Evolutionary conservation across 2,888 invertebrate species (phyloP), one percentile per base, ranked within the genome.

Genomic region (Ectobius pallidus): DNA sequence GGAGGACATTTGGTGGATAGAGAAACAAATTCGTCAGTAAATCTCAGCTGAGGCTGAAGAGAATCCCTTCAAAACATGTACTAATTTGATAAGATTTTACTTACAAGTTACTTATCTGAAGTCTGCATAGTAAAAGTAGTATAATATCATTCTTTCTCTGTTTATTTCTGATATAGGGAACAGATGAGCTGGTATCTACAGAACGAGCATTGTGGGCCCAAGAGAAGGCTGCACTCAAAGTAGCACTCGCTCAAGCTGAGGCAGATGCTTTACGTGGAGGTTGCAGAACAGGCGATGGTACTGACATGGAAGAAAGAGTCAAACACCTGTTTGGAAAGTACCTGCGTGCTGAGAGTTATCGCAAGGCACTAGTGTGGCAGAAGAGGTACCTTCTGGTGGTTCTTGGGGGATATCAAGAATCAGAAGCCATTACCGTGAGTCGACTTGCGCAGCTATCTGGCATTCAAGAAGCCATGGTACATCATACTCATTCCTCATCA

Each of bases 301-400:
- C 30, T 30, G 58, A 58, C 18, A 30, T 3, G 3, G 27, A 14
- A 30, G 58, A 58, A 4, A 58, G 30, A 16, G 58, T 58, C 34
- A 87, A 88, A 74, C 87, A 88, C 76, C 82, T 90, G 74, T 87
- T 90, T 75, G 88, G 88, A 14, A 89, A 89, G 78, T 94, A 91
- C 80, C 84, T 95, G 77, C 87, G 93, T 39, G 88, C 92, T 3
- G 94, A 96, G 81, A 95, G 95, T 80, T 93, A 92, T 78, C 89
- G 93, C 73, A 96, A 95, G 81, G 93, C 96, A 16, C 85, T 97
- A 70, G 89, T 92, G 69, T 96, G 92, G 87, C 97, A 97, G 85
- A 97, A 97, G 84, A 88, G 92, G 22, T 97, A 96, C 82, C 84
- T 97, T 70, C 87, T 93, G 76, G 87, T 91, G 18, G 87, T 92